Evolutionary conservation across 2,113 vertebrate genomes (phyloP), one percentile per base, ranked within the genome.

Genomic region (Sebastes schlegelii): DNA sequence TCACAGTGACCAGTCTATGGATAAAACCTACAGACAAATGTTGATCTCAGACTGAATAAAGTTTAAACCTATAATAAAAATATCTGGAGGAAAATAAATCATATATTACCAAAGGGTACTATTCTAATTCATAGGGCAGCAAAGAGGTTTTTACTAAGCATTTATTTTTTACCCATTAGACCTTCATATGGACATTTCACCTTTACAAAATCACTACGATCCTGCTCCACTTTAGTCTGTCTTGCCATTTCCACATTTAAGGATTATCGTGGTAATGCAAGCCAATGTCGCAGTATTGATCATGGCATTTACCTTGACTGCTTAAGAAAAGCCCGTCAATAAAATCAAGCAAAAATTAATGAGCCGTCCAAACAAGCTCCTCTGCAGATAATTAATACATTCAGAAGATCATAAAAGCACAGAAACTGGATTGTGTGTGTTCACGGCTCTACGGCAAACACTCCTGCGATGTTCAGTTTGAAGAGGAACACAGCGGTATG

Each of bases 301-400:
- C 89, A 78, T 51, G 54, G 72, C 86, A 92, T 92, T 93, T 89
- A 88, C 82, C 76, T 82, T 77, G 88, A 92, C 88, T 82, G 63
- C 88, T 87, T 84, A 89, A 93, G 90, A 94, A 95, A 94, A 88
- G 45, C 77, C 34, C 89, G 88, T 92, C 93, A 86, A 93, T 95
- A 94, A 72, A 91, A 88, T 91, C 88, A 91, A 88, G 84, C 14
- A 86, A 92, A 94, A 94, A 92, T 90, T 71, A 93, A 94, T 82
- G 84, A 87, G 83, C 90, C 93, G 89, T 91, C 89, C 84, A 80
- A 90, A 87, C 88, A 84, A 57, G 86, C 76, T 83, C 79, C 79
- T 82, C 75, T 66, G 42, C 78, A 88, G 68, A 94, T 95, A 92
- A 95, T 94, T 87, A 90, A 88, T 77, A 85, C 84, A 84, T 88